phyloP scores from a whole-genome alignment of 1,140 invertebrate genomes.

The Spodoptera litura region DNA sequence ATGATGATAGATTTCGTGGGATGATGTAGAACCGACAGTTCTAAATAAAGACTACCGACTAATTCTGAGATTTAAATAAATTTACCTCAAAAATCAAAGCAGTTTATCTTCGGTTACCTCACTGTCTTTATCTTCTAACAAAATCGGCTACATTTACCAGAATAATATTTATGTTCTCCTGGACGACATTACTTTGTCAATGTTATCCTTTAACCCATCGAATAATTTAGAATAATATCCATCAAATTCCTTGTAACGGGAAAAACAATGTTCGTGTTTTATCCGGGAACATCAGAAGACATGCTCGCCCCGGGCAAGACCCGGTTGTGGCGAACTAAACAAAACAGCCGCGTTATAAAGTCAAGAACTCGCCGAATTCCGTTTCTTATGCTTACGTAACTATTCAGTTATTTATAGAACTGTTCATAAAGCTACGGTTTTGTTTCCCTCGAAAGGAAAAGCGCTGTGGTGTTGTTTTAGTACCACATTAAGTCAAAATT shows the following conservation, averaged over 20 bases:
- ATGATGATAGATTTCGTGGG: too few relatives aligned
- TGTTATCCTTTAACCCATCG: constrained; percentile 17
- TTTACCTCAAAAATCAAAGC: too few relatives aligned
- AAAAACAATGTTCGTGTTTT: constrained; percentile 21
- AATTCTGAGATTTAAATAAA: neutral
- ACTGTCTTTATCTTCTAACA: neutral
- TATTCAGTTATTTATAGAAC: constrained; percentile 52
- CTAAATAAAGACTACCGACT: too few relatives aligned
- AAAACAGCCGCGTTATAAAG: constrained; percentile 55
- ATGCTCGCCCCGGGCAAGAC: constrained; percentile 8
- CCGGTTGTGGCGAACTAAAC: constrained; percentile 44
- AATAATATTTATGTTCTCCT: neutral
- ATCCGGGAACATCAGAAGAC: constrained; percentile 26
- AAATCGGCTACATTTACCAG: neutral
- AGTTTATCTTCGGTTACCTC: neutral
- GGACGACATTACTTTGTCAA: neutral
- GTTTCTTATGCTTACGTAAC: constrained; percentile 49
- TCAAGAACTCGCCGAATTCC: constrained; percentile 47
- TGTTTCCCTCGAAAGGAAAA: neutral
- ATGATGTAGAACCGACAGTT: too few relatives aligned
- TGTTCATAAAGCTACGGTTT: constrained; percentile 22
- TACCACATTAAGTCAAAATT: too few relatives aligned
- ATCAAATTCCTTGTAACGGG: neutral
- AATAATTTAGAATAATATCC: constrained; percentile 21
- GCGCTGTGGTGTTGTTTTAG: neutral